phyloP scores from a whole-genome alignment of 2,113 vertebrate genomes.

The Mesembrinibis cayennensis region DNA sequence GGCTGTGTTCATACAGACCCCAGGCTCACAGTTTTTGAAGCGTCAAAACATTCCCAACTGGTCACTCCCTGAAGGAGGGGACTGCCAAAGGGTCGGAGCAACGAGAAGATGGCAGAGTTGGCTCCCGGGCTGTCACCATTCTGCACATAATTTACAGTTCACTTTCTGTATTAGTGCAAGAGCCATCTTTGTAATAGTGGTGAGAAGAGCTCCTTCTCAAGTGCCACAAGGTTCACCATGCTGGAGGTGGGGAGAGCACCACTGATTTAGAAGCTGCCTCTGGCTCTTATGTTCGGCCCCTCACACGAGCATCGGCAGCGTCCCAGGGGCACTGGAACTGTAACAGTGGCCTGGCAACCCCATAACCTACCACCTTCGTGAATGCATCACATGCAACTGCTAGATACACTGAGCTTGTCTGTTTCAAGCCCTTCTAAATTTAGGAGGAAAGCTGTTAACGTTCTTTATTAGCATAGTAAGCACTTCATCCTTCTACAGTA shows the following conservation, averaged over 20 bases:
- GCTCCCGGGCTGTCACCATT: background rate
- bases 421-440: background rate
- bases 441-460: background rate
- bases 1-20: background rate
- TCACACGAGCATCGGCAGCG: rapidly evolving
- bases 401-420: background rate
- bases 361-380: background rate
- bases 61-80: background rate
- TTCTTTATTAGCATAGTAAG: background rate
- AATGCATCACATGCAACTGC: background rate
- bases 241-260: background rate
- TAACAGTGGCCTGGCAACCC: background rate
- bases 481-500: background rate
- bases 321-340: rapidly evolving
- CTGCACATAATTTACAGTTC: background rate
- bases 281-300: background rate
- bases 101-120: rapidly evolving
- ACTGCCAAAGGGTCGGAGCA: background rate
- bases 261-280: background rate
- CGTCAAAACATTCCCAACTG: background rate
- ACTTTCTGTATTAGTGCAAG: background rate
- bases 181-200: background rate
- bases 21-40: background rate
- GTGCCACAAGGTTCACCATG: background rate
- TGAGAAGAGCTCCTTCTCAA: background rate